These are phyloP conservation scores for Eilema griseolum DNA, from an alignment of 2,888 invertebrate species.

Conservation along the genomic window DNA sequence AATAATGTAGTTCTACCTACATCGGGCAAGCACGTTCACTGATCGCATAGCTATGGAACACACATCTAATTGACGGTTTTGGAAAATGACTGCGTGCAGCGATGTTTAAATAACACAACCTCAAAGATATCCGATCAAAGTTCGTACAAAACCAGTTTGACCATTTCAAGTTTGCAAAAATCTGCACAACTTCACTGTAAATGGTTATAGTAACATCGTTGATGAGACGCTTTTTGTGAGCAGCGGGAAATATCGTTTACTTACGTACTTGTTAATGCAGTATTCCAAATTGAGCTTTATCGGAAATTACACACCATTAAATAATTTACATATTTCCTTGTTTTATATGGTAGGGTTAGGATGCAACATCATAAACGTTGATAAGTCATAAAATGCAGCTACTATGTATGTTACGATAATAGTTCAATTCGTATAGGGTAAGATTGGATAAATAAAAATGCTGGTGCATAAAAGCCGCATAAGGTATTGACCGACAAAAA, in stretches of 20 bases:
- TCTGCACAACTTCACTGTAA: not conserved
- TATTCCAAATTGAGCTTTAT: conserved; percentile 22
- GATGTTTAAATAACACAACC: conserved; percentile 3
- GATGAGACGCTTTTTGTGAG: conserved; percentile 20
- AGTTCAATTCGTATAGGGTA: not conserved
- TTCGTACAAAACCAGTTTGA: conserved; percentile 18
- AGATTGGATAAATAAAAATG: not conserved
- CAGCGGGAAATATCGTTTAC: conserved; percentile 29
- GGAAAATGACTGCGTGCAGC: not conserved
- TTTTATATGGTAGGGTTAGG: conserved; percentile 20
- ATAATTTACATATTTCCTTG: conserved; percentile 37
- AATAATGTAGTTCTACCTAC: conserved; percentile 6
- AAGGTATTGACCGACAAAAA: not conserved
- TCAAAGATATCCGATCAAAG: conserved; percentile 3
- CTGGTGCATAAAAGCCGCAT: not conserved
- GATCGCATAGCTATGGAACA: conserved; percentile 5
- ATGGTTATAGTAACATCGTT: conserved; percentile 8
- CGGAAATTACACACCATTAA: conserved; percentile 29
- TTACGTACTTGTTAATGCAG: conserved; percentile 11
- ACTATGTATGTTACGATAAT: not conserved
- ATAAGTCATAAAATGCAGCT: not conserved
- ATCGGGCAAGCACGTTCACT: not conserved
- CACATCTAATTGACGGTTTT: conserved; percentile 9
- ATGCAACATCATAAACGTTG: conserved; percentile 15
- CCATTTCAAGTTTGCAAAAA: conserved; percentile 19